A percentile compares a stretch with the other conserved stretches of the same genome.
phyloP scores from a whole-genome alignment of 2,797 vertebrate species.

The Orestias chungarensis region DNA sequence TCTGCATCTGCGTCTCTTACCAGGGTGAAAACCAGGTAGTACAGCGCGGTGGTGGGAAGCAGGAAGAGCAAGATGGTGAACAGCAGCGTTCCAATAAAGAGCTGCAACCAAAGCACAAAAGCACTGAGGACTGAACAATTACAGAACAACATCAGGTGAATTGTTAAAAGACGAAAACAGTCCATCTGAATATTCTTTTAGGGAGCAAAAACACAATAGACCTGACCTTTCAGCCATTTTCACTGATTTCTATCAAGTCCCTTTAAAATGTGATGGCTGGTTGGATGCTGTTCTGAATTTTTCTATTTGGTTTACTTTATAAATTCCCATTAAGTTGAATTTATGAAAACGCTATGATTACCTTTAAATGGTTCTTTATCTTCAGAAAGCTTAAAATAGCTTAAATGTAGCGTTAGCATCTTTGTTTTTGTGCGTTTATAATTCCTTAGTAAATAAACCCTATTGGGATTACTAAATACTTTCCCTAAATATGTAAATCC shows the following conservation, averaged over 20 bases:
- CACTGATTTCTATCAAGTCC: not conserved
- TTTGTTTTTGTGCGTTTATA: not conserved
- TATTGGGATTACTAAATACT: too few species aligned
- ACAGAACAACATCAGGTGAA: not conserved
- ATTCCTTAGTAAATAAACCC: too few species aligned
- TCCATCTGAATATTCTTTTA: not conserved
- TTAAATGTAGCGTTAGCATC: not conserved
- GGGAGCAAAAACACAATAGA: not conserved
- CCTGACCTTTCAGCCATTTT: not conserved
- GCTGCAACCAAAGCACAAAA: constrained; percentile 69
- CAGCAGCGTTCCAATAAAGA: constrained; percentile 94
- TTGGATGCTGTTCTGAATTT: too few species aligned
- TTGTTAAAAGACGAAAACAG: not conserved
- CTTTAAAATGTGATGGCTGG: too few species aligned
- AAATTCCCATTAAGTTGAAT: too few species aligned
- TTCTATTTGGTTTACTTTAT: too few species aligned
- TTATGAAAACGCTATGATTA: too few species aligned
- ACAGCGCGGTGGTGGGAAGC: constrained; percentile 93
- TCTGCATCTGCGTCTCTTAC: constrained; percentile 71
- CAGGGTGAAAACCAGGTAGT: constrained; percentile 98
- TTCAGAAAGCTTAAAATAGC: too few species aligned
- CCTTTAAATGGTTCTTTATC: too few species aligned
- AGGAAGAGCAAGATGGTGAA: constrained; percentile 96
- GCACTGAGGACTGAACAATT: not conserved
- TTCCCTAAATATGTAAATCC: too few species aligned